Evolutionary conservation across 2,797 vertebrate species (phyloP).

Genomic region (Loriculus beryllinus): DNA sequence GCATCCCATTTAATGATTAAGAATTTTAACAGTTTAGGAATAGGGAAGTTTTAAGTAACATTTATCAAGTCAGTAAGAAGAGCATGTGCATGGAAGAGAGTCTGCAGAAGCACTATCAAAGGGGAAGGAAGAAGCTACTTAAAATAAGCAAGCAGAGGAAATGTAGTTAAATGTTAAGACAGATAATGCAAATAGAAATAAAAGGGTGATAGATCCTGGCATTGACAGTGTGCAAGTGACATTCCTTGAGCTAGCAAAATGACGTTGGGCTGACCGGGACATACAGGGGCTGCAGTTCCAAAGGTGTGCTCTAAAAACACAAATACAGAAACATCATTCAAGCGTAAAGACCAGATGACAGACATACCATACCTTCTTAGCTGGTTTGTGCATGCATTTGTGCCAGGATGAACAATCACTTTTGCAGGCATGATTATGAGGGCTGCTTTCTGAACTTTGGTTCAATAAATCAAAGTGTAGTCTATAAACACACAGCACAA

Average conservation of each 20-base stretch:
- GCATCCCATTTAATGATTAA: neutral
- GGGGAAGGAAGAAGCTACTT: conserved; percentile 11
- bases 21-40: neutral
- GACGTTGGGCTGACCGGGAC: neutral
- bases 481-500: neutral
- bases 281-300: neutral
- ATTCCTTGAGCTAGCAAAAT: neutral
- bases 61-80: neutral
- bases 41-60: neutral
- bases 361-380: neutral
- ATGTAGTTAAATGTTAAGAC: neutral
- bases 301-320: neutral
- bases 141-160: conserved; percentile 34
- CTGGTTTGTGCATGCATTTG: rapidly evolving
- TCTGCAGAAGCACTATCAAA: conserved; percentile 4
- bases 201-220: neutral
- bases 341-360: neutral
- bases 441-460: conserved; percentile 11
- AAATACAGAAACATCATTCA: neutral
- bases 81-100: neutral
- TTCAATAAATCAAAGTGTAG: neutral
- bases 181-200: neutral
- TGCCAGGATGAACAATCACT: neutral
- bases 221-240: neutral
- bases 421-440: neutral